phyloP scores from a whole-genome alignment of 2,797 vertebrate species.

The Orestias chungarensis region DNA sequence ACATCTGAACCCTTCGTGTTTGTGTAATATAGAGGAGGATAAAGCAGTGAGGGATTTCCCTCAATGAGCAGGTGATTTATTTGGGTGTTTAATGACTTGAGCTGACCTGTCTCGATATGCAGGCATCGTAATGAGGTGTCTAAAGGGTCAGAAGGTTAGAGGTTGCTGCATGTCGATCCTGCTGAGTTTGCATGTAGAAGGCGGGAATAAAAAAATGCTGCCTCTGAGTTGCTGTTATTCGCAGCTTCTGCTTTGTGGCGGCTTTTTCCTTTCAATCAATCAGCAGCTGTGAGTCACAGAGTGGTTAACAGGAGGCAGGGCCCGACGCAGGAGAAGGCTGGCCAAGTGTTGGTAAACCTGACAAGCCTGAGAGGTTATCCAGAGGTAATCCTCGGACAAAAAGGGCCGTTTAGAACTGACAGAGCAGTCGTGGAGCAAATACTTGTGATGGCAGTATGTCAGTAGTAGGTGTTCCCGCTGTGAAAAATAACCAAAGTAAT shows the following conservation, averaged over 20 bases:
- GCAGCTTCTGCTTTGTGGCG: slow-evolving; percentile 14
- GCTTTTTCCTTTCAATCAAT: slow-evolving; percentile 24
- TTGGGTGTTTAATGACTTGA: slow-evolving; percentile 48
- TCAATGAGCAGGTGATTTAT: slow-evolving; percentile 49
- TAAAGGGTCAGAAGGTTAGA: slow-evolving; percentile 69
- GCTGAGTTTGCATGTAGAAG: slow-evolving; percentile 25
- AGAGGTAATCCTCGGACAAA: neutral
- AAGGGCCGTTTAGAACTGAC: neutral
- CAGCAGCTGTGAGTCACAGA: slow-evolving; percentile 27
- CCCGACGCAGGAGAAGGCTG: neutral
- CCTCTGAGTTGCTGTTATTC: slow-evolving; percentile 21
- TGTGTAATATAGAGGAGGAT: too few relatives aligned
- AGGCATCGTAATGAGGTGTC: slow-evolving; percentile 70
- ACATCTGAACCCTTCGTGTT: neutral
- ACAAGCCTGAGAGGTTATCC: neutral
- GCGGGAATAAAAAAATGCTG: slow-evolving; percentile 23
- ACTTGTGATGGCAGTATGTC: neutral
- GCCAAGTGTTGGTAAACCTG: neutral
- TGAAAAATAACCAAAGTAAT: neutral
- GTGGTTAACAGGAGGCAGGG: slow-evolving; percentile 26
- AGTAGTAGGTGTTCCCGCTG: neutral
- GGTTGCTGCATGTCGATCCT: slow-evolving; percentile 48
- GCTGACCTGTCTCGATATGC: slow-evolving; percentile 56
- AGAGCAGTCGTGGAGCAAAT: neutral
- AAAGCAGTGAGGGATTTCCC: slow-evolving; percentile 19